A percentile compares a stretch with the other conserved stretches of the same genome.
Conservation (phyloP, 2,888 invertebrate species). For the Plebejus anna region DNA sequence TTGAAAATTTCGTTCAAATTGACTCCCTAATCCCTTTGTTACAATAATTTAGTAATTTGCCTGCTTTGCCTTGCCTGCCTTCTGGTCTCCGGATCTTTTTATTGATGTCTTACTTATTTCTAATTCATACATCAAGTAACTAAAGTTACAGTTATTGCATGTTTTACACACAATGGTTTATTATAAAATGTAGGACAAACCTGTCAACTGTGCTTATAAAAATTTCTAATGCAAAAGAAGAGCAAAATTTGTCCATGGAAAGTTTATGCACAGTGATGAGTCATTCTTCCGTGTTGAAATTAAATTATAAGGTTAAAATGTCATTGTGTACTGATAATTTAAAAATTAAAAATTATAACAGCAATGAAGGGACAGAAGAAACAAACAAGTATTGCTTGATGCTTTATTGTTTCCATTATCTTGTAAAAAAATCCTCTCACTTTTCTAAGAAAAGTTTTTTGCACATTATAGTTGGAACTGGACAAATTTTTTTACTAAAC, state of each 20-base stretch:
- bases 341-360: neutral
- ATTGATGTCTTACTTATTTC: neutral
- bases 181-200: neutral
- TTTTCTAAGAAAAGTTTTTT: too few relatives aligned
- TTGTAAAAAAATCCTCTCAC: too few relatives aligned
- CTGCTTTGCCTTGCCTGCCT: neutral
- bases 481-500: too few relatives aligned
- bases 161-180: neutral
- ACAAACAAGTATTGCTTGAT: too few relatives aligned
- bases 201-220: constrained; percentile 1
- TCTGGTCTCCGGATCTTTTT: neutral
- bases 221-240: constrained; percentile 8
- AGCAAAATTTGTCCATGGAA: neutral
- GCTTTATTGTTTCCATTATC: too few relatives aligned
- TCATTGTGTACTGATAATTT: neutral
- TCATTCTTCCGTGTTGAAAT: neutral
- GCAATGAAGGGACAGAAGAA: too few relatives aligned
- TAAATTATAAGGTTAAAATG: neutral
- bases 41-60: neutral
- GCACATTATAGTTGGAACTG: too few relatives aligned
- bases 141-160: neutral
- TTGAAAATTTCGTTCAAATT: neutral
- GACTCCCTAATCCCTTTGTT: neutral
- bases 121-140: neutral
- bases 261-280: neutral